Percentiles rank a stretch among this genome's conserved stretches.
Conservation (phyloP, 2,888 invertebrate genomes). For the Miltochrista miniata region DNA sequence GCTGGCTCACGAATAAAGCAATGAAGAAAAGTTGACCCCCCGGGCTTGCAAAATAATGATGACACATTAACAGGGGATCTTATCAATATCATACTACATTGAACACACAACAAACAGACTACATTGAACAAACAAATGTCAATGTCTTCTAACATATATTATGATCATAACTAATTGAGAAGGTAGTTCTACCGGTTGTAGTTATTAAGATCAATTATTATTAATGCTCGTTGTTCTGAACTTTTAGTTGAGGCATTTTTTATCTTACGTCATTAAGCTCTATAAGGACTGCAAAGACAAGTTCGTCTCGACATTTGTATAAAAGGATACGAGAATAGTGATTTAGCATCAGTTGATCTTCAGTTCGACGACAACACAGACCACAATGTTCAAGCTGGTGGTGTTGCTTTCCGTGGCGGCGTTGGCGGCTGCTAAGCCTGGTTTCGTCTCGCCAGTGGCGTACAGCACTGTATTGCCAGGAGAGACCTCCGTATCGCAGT, state of each 20-base stretch:
- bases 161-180: background rate
- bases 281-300: no score
- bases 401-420: constrained; percentile 85
- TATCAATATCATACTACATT: background rate
- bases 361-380: constrained; percentile 68
- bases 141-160: background rate
- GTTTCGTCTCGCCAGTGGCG: constrained; percentile 53
- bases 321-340: constrained; percentile 58
- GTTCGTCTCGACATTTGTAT: constrained; percentile 43
- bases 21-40: no score
- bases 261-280: no score
- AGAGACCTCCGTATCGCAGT: constrained; percentile 51
- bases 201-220: background rate
- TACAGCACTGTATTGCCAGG: constrained; percentile 57
- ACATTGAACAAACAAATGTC: background rate
- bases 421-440: constrained; percentile 82
- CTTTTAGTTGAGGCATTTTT: background rate
- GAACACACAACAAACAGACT: no score
- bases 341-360: constrained; percentile 68
- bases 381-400: constrained; percentile 82
- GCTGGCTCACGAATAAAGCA: no score
- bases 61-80: no score
- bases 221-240: background rate
- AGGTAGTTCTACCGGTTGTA: background rate
- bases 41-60: no score